phyloP scores from a whole-genome alignment of 2,888 invertebrate species.

The Sesia apiformis region DNA sequence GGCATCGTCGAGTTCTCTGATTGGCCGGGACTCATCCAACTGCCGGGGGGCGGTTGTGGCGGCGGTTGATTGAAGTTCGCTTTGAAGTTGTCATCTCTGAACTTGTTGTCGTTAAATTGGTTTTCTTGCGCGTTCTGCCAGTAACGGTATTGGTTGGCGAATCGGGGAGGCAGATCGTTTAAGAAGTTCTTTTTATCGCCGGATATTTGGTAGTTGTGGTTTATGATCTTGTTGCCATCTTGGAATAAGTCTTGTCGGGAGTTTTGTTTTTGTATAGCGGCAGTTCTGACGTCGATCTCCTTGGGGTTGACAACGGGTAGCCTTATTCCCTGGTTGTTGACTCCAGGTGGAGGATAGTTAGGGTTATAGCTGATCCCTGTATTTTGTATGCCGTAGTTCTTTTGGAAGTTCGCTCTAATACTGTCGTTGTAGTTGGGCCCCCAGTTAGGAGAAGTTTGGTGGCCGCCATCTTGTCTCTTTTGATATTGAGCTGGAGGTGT shows the following conservation, averaged over 20 bases:
- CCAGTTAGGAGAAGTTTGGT: slow-evolving; percentile 27
- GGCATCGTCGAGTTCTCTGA: slow-evolving; percentile 23
- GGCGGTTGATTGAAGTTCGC: slow-evolving; percentile 14
- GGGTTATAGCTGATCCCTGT: slow-evolving; percentile 42
- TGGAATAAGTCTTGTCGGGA: slow-evolving; percentile 53
- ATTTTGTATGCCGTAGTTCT: slow-evolving; percentile 49
- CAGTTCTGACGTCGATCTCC: slow-evolving; percentile 67
- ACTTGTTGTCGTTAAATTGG: slow-evolving; percentile 52
- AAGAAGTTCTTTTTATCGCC: slow-evolving; percentile 63
- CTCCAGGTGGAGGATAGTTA: slow-evolving; percentile 23
- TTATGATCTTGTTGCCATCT: slow-evolving; percentile 43
- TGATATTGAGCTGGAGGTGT: slow-evolving; percentile 26
- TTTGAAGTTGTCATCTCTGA: slow-evolving; percentile 46
- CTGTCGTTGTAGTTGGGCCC: slow-evolving; percentile 24
- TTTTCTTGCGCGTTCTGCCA: slow-evolving; percentile 56
- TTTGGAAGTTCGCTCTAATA: slow-evolving; percentile 41
- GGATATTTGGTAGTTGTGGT: slow-evolving; percentile 50
- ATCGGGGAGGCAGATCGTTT: slow-evolving; percentile 59
- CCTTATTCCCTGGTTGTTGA: slow-evolving; percentile 41
- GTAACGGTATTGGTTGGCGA: slow-evolving; percentile 62
- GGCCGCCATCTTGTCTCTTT: slow-evolving; percentile 30
- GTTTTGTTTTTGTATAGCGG: slow-evolving; percentile 62
- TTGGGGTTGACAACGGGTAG: slow-evolving; percentile 68
- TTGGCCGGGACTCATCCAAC: slow-evolving; percentile 23
- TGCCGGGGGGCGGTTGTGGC: slow-evolving; percentile 19